These are phyloP conservation scores for Battus philenor DNA, from an alignment of 1,140 invertebrate genomes.

Conservation along the genomic window DNA sequence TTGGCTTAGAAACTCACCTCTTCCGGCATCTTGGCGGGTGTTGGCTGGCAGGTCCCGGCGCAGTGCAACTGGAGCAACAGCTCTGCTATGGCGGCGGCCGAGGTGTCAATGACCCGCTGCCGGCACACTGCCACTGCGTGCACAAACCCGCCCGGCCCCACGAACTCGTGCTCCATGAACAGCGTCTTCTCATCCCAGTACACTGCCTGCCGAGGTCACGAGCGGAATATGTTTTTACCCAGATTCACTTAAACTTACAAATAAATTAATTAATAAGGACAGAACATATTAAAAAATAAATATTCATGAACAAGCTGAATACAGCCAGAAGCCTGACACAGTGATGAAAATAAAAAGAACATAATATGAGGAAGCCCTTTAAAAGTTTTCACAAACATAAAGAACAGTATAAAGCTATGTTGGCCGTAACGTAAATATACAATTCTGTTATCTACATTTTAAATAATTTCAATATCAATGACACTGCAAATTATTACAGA, in stretches of 20 bases:
- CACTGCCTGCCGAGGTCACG: conserved; percentile 67
- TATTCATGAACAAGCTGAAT: no score
- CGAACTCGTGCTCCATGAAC: conserved; percentile 91
- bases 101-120: conserved; percentile 84
- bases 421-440: no score
- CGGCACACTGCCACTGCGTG: conserved; percentile 87
- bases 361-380: no score
- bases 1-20: conserved; percentile 53
- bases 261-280: no score
- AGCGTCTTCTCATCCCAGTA: conserved; percentile 91
- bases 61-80: conserved; percentile 79
- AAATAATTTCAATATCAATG: not conserved
- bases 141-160: conserved; percentile 87
- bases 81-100: conserved; percentile 79
- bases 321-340: no score
- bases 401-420: no score
- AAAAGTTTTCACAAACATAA: no score
- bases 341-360: no score
- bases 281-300: no score
- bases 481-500: not conserved
- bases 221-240: no score
- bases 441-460: not conserved
- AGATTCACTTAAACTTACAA: no score
- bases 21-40: conserved; percentile 80
- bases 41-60: conserved; percentile 81